Evolutionary conservation across 2,797 vertebrate genomes (phyloP).

Genomic region (Neosalanx taihuensis): DNA sequence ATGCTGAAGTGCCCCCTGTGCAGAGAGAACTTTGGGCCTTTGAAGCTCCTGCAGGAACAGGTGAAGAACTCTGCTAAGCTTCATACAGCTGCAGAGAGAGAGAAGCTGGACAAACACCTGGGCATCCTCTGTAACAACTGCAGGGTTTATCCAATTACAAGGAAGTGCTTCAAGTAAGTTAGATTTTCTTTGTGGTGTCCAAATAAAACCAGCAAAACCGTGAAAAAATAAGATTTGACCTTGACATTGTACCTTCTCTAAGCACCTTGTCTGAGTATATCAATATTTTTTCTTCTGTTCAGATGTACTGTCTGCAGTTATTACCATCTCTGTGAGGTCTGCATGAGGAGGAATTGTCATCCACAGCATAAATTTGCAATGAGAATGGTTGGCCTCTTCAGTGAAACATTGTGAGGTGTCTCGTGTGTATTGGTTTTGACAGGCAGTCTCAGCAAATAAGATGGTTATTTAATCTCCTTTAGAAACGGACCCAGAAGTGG

Average conservation of each 20-base stretch:
- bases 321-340: conserved; percentile 70
- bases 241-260: not conserved
- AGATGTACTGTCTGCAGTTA: conserved; percentile 68
- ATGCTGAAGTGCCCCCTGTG: conserved; percentile 73
- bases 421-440: not conserved
- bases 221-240: too few relatives aligned
- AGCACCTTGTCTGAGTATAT: not conserved
- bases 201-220: not conserved
- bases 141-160: conserved; percentile 60
- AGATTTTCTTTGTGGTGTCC: not conserved
- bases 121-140: conserved; percentile 70
- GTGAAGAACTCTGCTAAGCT: conserved; percentile 65
- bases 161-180: conserved; percentile 72
- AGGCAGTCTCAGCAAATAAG: not conserved
- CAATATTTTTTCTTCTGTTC: not conserved
- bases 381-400: conserved; percentile 61
- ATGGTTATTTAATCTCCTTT: not conserved
- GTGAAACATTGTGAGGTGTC: not conserved
- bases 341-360: conserved; percentile 57
- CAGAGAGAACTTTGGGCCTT: conserved; percentile 62
- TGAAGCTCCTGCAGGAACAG: conserved; percentile 64
- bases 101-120: conserved; percentile 67
- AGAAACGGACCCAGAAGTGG: conserved; percentile 77
- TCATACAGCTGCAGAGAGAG: conserved; percentile 63
- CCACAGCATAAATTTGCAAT: conserved; percentile 62